Base-by-base conservation (phyloP, 1,140 invertebrate species). In the Argopecten irradians region DNA sequence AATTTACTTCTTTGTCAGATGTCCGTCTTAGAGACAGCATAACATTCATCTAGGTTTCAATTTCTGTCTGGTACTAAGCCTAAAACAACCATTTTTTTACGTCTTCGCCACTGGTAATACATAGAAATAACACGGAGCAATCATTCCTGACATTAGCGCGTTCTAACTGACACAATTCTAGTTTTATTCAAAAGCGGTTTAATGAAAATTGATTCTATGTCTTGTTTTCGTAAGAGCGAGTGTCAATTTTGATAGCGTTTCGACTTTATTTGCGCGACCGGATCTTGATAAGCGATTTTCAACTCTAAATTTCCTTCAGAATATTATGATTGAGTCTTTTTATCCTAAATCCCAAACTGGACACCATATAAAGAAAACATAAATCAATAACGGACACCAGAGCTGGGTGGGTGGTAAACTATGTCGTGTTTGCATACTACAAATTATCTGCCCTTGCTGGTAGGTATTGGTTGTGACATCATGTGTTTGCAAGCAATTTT, bases 251-350 rank as follows among this genome's bases (percentile, higher is more conserved):
- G 28, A 71, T 71, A 28, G 8, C 22, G 7, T 16, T n/a, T 19
- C n/a, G 28, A n/a, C 28, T 71, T 71, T 71, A 71, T 71, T 71
- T 71, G 19, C n/a, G 16, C 55, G 22, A 3, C 22, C n/a, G 55
- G 28, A 71, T 71, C 55, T 71, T 28, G n/a, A 71, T 71, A 22
- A 28, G n/a, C 55, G 55, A 8, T 71, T 71, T 39, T n/a, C 28
- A 71, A 71, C 7, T 71, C 28, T 3, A 71, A n/a, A 8, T 71
- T 16, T 7, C 55, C 55, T 28, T n/a, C 5, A 71, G 14, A n/a
- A 71, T 28, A 71, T 71, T 28, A n/a, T 71, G 55, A 71, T 71
- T n/a, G 55, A 71, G 55, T 71, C n/a, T 71, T 71, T 71, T 71
- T 28, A 71, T 71, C 55, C n/a, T 28, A 11, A 16, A 71, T 0